These are phyloP conservation scores for Drosophila prosaltans DNA, from an alignment of 1,140 invertebrate genomes.

Conservation along the genomic window DNA sequence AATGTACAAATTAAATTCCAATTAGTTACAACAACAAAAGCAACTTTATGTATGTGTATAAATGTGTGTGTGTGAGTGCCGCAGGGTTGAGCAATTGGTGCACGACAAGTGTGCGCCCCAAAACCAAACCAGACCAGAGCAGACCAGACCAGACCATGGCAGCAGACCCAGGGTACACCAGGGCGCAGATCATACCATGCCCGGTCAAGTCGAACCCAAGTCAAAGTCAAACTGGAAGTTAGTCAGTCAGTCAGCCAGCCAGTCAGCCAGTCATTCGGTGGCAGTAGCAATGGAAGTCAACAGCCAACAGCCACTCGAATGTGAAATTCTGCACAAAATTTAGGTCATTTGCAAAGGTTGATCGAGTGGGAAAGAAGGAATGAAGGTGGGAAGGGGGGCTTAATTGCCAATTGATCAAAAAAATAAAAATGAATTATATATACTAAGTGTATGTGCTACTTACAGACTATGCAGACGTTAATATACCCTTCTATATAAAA, in stretches of 20 bases:
- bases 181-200: slow-evolving; percentile 11
- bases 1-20: slow-evolving; percentile 62
- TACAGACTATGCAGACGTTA: background rate
- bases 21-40: slow-evolving; percentile 50
- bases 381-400: background rate
- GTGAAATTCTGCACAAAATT: slow-evolving; percentile 53
- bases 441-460: background rate
- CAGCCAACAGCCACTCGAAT: slow-evolving; percentile 31
- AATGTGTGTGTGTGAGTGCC: slow-evolving; percentile 31
- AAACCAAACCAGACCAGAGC: slow-evolving; percentile 1
- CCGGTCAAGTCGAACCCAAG: slow-evolving; percentile 26
- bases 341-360: slow-evolving; percentile 66
- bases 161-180: background rate
- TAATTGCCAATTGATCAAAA: slow-evolving; percentile 42
- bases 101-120: slow-evolving; percentile 50
- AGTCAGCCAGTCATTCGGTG: slow-evolving; percentile 11
- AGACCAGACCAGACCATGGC: slow-evolving; percentile 6
- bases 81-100: slow-evolving; percentile 26
- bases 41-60: slow-evolving; percentile 1
- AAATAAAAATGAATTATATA: slow-evolving; percentile 14
- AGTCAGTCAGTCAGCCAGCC: background rate
- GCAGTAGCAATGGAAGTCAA: no score
- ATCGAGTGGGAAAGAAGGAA: slow-evolving; percentile 35
- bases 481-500: background rate
- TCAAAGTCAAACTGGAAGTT: slow-evolving; percentile 29